phyloP scores from a whole-genome alignment of 2,113 vertebrate species.

The Glaucomys volans region DNA sequence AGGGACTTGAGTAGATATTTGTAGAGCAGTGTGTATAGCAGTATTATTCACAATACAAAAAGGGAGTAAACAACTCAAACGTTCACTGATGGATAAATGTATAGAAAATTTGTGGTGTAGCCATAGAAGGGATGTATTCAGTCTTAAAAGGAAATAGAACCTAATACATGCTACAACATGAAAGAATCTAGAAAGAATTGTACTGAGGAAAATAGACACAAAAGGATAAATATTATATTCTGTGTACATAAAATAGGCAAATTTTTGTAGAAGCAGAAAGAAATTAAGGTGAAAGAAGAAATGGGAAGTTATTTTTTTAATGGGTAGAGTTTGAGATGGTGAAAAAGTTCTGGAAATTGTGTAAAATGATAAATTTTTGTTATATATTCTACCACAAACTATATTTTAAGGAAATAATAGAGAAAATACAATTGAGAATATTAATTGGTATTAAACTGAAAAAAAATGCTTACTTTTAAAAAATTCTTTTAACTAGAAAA shows the following conservation, averaged over 20 bases:
- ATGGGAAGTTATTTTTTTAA: neutral
- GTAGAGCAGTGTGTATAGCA: neutral
- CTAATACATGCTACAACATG: neutral
- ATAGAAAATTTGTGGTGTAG: neutral
- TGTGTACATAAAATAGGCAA: neutral
- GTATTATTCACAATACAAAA: constrained; percentile 15
- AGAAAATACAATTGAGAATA: neutral
- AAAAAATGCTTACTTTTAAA: neutral
- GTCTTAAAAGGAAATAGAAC: neutral
- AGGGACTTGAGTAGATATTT: neutral
- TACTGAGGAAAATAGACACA: neutral
- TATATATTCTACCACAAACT: neutral
- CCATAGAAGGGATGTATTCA: neutral
- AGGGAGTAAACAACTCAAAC: neutral
- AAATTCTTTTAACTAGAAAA: constrained; percentile 5
- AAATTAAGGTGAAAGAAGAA: neutral
- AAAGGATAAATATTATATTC: neutral
- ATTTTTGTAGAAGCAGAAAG: neutral
- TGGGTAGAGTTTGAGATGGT: neutral
- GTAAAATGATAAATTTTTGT: neutral
- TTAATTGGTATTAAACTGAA: neutral
- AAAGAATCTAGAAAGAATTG: neutral
- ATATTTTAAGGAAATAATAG: neutral
- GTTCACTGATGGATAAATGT: neutral
- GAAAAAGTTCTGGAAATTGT: neutral